Evolutionary conservation across 2,113 vertebrate species (phyloP).

Genomic region (Pterocles gutturalis): DNA sequence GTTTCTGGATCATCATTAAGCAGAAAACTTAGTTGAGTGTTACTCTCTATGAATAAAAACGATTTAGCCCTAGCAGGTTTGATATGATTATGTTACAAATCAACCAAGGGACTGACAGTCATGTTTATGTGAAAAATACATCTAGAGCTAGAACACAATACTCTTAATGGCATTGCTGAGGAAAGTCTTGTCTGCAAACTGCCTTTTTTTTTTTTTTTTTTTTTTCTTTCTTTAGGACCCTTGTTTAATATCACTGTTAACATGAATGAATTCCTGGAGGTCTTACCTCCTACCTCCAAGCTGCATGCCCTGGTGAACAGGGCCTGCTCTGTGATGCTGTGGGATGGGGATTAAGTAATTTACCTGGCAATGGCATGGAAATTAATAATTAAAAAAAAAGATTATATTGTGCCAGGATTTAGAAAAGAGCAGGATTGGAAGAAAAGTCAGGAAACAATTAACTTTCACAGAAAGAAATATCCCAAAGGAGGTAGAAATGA

Average conservation of each 20-base stretch:
- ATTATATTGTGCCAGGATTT: not conserved
- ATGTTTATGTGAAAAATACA: not conserved
- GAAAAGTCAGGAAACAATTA: constrained; percentile 5
- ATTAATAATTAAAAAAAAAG: not conserved
- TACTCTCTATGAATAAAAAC: not conserved
- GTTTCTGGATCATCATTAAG: not conserved
- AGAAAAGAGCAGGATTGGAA: not conserved
- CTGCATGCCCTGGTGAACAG: not conserved
- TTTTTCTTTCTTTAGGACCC: not conserved
- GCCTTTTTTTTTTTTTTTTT: not conserved
- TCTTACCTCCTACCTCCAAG: not conserved
- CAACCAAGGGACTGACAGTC: not conserved
- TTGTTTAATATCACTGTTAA: not conserved
- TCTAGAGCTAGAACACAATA: not conserved
- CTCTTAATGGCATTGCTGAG: not conserved
- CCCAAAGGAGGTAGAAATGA: not conserved
- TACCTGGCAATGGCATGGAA: not conserved
- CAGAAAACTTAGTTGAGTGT: not conserved
- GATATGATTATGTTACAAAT: not conserved
- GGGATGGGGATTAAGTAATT: not conserved
- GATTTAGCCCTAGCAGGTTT: not conserved
- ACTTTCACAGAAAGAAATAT: not conserved
- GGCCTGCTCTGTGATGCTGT: not conserved
- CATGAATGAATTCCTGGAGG: not conserved
- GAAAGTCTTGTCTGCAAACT: not conserved